Percentiles rank a stretch among this genome's conserved stretches.
Evolutionary conservation across 1,140 invertebrate species (phyloP).

Genomic region (Euglossa dilemma): DNA sequence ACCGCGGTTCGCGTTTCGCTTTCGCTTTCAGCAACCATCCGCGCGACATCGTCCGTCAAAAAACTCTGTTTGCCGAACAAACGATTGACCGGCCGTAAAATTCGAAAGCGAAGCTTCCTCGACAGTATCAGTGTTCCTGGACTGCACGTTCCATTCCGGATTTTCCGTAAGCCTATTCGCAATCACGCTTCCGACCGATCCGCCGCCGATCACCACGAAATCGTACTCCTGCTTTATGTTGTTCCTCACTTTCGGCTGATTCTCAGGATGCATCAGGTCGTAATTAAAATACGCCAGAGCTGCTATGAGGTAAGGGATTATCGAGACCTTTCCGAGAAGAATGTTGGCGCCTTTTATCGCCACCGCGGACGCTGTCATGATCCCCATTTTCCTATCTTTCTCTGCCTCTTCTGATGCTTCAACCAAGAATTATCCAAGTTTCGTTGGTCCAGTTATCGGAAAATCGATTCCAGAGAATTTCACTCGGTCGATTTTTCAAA

Average conservation of each 20-base stretch:
- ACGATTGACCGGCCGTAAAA: too few species aligned
- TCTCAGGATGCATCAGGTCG: slow-evolving; percentile 93
- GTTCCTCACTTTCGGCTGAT: slow-evolving; percentile 87
- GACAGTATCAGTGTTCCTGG: too few species aligned
- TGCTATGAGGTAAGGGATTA: slow-evolving; percentile 90
- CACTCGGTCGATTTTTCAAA: not conserved
- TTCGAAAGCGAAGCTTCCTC: too few species aligned
- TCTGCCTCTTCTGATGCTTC: too few species aligned
- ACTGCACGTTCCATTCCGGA: slow-evolving; percentile 89
- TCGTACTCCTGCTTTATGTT: slow-evolving; percentile 88
- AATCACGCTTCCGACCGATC: slow-evolving; percentile 93
- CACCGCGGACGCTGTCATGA: slow-evolving; percentile 60
- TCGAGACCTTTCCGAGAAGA: slow-evolving; percentile 88
- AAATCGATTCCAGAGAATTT: too few species aligned
- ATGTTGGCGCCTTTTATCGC: slow-evolving; percentile 88
- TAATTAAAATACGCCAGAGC: slow-evolving; percentile 93
- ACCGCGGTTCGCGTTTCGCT: too few species aligned
- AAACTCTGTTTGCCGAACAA: too few species aligned
- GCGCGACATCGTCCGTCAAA: too few species aligned
- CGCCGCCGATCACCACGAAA: slow-evolving; percentile 91
- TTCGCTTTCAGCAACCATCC: too few species aligned
- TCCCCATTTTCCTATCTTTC: slow-evolving; percentile 20
- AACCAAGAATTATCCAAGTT: too few species aligned
- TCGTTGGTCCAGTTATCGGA: too few species aligned
- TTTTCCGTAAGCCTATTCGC: slow-evolving; percentile 92